Conservation (phyloP, 2,888 invertebrate genomes). For the Drosophila longiperda region DNA sequence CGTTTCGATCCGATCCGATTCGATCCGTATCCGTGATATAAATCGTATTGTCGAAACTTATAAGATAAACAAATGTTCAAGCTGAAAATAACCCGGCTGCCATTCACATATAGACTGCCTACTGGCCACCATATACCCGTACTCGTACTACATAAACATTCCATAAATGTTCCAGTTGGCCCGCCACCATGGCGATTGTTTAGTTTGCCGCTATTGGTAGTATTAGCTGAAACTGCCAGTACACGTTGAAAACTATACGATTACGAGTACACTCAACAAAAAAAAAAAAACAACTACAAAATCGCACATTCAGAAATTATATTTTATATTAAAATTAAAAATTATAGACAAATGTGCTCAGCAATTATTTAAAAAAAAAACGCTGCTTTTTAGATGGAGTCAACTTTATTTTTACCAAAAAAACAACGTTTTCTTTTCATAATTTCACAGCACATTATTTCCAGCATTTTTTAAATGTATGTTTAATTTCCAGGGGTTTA, state of each 20-base stretch:
- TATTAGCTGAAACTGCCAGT: constrained; percentile 42
- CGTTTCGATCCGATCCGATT: constrained; percentile 6
- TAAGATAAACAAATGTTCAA: constrained; percentile 64
- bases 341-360: no score
- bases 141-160: constrained; percentile 51
- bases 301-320: neutral
- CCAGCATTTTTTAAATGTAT: neutral
- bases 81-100: constrained; percentile 51
- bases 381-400: no score
- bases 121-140: constrained; percentile 1
- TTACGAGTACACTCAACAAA: neutral
- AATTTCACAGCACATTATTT: neutral
- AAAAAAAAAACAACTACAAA: neutral
- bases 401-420: neutral
- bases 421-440: neutral
- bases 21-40: constrained; percentile 59
- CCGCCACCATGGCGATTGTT: constrained; percentile 37
- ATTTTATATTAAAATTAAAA: neutral
- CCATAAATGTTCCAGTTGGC: constrained; percentile 47
- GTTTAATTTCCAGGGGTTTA: neutral
- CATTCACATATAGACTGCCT: constrained; percentile 7
- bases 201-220: constrained; percentile 26
- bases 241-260: constrained; percentile 16
- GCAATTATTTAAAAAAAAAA: no score
- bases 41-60: constrained; percentile 72